Percentiles rank a stretch among this genome's conserved stretches.
Conservation (phyloP, 2,113 vertebrate genomes). For the Sceloporus undulatus region DNA sequence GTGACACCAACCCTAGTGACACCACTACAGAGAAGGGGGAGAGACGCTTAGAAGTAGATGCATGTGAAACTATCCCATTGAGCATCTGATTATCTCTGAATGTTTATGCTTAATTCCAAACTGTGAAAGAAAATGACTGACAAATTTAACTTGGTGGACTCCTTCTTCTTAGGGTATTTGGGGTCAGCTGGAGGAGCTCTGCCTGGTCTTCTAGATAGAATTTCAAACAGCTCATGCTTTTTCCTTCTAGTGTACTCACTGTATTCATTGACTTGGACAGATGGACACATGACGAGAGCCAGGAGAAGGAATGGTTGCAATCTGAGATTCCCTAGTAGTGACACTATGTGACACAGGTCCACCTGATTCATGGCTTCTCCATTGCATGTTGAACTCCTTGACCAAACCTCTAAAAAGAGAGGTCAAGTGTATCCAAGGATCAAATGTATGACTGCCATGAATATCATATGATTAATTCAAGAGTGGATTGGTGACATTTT, state of each 20-base stretch:
- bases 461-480: neutral
- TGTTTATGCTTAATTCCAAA: conserved; percentile 38
- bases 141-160: conserved; percentile 28
- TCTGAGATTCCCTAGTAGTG: neutral
- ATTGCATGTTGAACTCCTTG: neutral
- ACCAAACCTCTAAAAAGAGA: neutral
- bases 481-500: neutral
- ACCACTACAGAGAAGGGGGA: neutral
- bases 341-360: conserved; percentile 26
- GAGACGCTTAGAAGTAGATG: conserved; percentile 34
- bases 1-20: too few species aligned
- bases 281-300: neutral
- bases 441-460: neutral
- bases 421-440: neutral
- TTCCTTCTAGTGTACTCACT: conserved; percentile 33
- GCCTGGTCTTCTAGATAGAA: conserved; percentile 48
- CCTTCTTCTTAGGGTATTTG: neutral
- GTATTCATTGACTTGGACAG: conserved; percentile 31
- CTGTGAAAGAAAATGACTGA: conserved; percentile 40
- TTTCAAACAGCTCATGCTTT: conserved; percentile 8
- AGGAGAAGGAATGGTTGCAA: neutral
- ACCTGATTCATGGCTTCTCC: conserved; percentile 44
- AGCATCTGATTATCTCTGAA: conserved; percentile 31
- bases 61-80: conserved; percentile 31
- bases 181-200: neutral